Base-by-base conservation (phyloP, 1,140 invertebrate genomes). In the Drosophila funebris region DNA sequence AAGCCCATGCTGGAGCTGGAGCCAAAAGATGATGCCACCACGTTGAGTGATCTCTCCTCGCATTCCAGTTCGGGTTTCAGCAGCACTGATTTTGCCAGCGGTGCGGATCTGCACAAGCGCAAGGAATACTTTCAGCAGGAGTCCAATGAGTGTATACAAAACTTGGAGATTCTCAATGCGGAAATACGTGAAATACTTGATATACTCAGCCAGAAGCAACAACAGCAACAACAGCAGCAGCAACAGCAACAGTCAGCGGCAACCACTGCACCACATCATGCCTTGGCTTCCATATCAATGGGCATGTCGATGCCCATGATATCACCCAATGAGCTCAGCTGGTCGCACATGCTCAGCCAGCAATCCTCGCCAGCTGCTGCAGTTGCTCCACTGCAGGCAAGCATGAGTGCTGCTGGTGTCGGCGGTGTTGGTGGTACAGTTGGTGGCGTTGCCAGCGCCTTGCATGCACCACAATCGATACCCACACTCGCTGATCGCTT, bases 101-200 rank as follows among this genome's bases (percentile, higher is more conserved):
- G 93, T 7, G 94, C 93, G 4, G 94, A 93, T 39, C 92, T 91
- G 31, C 78, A 88, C 52, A 84, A 84, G 44, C 83, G 87, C 11
- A 90, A 90, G 43, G 89, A 88, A 11, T 74, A 74, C 43, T 92
- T 93, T 72, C 93, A 93, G 73, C 94, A 94, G 91, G 94, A 95
- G 83, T 94, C 94, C 0, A 94, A 94, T 16, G 94, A 95, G 79
- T 95, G 95, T 66, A 94, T 95, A 27, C 94, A 95, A 60, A 95
- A 94, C 73, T 90, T 95, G 67, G 95, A 95, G 76, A 95, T 94
- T 79, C 92, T 95, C 3, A 95, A 95, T 89, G 94, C 94, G 0
- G 95, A 95, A 90, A 95, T 96, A 57, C 93, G 94, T 16, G 95
- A 95, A 80, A 95, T 95, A 60, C 94, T 95, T 93, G 94, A 94